Conservation (phyloP, 2,888 invertebrate genomes). For the Elmis aenea region DNA sequence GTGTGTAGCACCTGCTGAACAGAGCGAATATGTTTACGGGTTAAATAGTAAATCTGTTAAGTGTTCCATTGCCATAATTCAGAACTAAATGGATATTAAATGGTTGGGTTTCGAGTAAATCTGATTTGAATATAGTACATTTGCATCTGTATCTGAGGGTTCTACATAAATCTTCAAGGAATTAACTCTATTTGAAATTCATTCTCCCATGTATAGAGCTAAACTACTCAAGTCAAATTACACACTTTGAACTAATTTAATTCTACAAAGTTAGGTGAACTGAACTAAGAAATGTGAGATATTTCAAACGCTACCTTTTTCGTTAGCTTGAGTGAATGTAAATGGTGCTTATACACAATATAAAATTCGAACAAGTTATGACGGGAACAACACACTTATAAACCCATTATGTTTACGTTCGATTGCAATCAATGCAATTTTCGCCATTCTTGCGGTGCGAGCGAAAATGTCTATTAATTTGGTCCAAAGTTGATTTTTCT, state of each 20-base stretch:
- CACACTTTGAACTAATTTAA: conserved; percentile 33
- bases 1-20: too few species aligned
- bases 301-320: conserved; percentile 21
- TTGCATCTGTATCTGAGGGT: conserved; percentile 27
- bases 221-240: conserved; percentile 29
- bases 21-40: too few species aligned
- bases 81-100: conserved; percentile 21
- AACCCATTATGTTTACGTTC: too few species aligned
- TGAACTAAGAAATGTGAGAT: conserved; percentile 30
- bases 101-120: conserved; percentile 18
- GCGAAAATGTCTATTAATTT: too few species aligned
- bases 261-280: conserved; percentile 29
- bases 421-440: too few species aligned
- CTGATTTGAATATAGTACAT: conserved; percentile 24
- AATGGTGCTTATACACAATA: too few species aligned
- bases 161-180: conserved; percentile 27
- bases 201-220: conserved; percentile 18
- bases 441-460: too few species aligned
- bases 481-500: too few species aligned
- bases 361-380: too few species aligned
- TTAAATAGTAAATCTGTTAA: too few species aligned
- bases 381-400: too few species aligned
- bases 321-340: too few species aligned
- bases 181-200: conserved; percentile 28
- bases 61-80: conserved; percentile 14